Percentiles rank a stretch among this genome's conserved stretches.
Evolutionary conservation across 2,888 invertebrate genomes (phyloP).

Genomic region (Noctua janthe): DNA sequence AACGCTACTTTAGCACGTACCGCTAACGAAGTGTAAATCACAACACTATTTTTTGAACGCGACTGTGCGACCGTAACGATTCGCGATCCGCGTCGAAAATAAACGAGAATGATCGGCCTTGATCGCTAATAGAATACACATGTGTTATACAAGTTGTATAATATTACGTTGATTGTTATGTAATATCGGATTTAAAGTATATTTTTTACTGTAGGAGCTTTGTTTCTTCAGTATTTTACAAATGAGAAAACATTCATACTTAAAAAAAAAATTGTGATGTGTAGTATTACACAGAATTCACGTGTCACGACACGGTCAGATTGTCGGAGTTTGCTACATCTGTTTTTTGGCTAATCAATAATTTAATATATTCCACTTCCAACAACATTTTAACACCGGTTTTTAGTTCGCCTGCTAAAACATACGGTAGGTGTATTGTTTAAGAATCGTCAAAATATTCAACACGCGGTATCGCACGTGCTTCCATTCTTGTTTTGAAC

Average conservation of each 20-base stretch:
- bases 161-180: slow-evolving; percentile 37
- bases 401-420: neutral
- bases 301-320: neutral
- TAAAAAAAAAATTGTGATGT: neutral
- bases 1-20: slow-evolving; percentile 32
- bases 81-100: slow-evolving; percentile 58
- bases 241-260: neutral
- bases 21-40: slow-evolving; percentile 11
- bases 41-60: slow-evolving; percentile 43
- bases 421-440: slow-evolving; percentile 20
- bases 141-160: slow-evolving; percentile 33
- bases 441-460: slow-evolving; percentile 12
- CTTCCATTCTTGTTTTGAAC: slow-evolving; percentile 25
- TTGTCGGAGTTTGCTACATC: neutral
- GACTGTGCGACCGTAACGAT: slow-evolving; percentile 45
- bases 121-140: slow-evolving; percentile 46
- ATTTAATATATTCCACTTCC: neutral
- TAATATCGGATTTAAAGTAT: slow-evolving; percentile 15
- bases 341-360: neutral
- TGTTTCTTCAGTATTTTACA: neutral
- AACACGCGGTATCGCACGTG: slow-evolving; percentile 49
- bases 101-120: slow-evolving; percentile 57
- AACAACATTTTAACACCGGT: neutral
- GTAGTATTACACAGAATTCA: neutral
- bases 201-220: neutral